Evolutionary conservation across 1,140 invertebrate genomes (phyloP), one percentile per base, ranked within the genome.

Genomic region (Neodiprion lecontei): DNA sequence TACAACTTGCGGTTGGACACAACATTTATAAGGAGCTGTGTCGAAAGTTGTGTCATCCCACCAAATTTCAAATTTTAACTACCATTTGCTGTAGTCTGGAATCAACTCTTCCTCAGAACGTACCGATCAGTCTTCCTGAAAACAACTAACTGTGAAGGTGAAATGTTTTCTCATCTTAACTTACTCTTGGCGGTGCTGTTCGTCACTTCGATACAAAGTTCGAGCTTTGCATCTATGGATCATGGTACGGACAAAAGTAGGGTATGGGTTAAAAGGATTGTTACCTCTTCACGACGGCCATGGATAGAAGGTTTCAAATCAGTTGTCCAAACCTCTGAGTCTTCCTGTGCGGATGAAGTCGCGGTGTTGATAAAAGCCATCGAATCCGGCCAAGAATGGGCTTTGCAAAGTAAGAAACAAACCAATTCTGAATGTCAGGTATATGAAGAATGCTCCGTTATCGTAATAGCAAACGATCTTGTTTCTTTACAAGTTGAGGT

Each of bases 381-480:
- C 3, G 14, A 23, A 12, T 72, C 50, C n/a, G 9, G 67, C n/a
- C 67, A 74, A 48, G 40, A 68, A 66, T 79, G 78, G 78, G 78
- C 78, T 17, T 68, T 77, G 47, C 75, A 77, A 77, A 77, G 78
- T 79, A 73, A 72, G 69, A 48, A 49, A 69, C 48, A 73, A 47
- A 72, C 72, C 67, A 21, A 66, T 53, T 23, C 4, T 9, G 66
- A 17, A 72, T 0, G 11, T 65, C 11, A 70, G n/a, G 72, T 9
- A 12, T 47, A 12, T 47, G 69, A 49, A 71, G 40, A 53, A 21
- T 21, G 17, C 17, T 53, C 50, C 1, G n/a, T 10, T 11, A 53
- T 53, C n/a, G 10, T 53, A 14, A 53, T 0, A 1, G 10, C 10
- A 53, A 14, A 1, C 50, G 10, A 10, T 53, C 10, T 2, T n/a